Evolutionary conservation across 2,113 vertebrate species (phyloP).

Genomic region (Pardalotus punctatus): DNA sequence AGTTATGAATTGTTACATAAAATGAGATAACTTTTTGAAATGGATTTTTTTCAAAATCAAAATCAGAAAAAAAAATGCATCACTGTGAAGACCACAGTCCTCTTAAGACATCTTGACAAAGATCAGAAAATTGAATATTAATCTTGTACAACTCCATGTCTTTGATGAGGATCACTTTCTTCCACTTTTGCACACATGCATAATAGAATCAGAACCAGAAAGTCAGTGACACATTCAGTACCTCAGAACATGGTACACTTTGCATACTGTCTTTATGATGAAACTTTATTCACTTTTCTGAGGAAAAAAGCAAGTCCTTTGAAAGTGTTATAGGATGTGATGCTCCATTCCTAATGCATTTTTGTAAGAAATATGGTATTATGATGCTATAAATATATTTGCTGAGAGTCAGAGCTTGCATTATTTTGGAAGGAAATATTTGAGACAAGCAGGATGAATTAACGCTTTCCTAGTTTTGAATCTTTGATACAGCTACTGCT

Average conservation of each 20-base stretch:
- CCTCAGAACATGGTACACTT: neutral
- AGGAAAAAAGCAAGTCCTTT: neutral
- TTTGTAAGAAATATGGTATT: neutral
- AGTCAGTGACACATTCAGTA: neutral
- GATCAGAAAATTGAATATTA: neutral
- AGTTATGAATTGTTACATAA: neutral
- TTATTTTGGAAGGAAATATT: neutral
- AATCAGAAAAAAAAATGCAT: neutral
- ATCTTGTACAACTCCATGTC: neutral
- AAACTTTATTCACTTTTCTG: neutral
- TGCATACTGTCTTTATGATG: neutral
- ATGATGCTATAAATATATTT: neutral
- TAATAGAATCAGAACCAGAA: neutral
- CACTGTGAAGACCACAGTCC: neutral
- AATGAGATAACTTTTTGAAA: neutral
- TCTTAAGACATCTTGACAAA: neutral
- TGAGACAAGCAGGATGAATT: neutral
- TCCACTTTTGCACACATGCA: neutral
- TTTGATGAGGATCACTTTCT: neutral
- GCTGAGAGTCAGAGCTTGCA: neutral
- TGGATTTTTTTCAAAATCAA: neutral
- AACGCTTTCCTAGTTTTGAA: neutral
- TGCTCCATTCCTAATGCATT: neutral
- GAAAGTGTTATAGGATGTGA: neutral
- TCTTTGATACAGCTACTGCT: neutral